Evolutionary conservation across 1,140 invertebrate genomes (phyloP).

Genomic region (Drosophila bocqueti): DNA sequence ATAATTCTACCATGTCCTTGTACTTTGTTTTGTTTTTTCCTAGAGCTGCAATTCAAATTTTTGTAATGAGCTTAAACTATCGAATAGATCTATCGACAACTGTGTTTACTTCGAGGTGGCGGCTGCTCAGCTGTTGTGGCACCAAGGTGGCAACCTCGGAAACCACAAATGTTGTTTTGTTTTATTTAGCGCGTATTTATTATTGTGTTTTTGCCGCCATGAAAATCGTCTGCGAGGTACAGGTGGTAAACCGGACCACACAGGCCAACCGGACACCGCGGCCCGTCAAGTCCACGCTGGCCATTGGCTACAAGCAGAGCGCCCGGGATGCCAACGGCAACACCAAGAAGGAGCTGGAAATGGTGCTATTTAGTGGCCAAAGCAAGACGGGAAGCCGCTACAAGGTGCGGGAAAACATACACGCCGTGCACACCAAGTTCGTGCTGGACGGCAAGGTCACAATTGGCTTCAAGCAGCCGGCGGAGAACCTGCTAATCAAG

Average conservation of each 20-base stretch:
- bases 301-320: constrained; percentile 87
- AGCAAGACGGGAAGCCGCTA: constrained; percentile 90
- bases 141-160: constrained; percentile 10
- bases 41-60: not conserved
- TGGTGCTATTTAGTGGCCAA: constrained; percentile 88
- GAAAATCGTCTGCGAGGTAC: constrained; percentile 89
- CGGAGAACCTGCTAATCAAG: constrained; percentile 89
- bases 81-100: not conserved
- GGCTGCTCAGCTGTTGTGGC: constrained; percentile 3
- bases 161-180: constrained; percentile 82
- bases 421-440: constrained; percentile 89
- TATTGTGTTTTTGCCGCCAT: constrained; percentile 81
- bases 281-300: constrained; percentile 87
- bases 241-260: constrained; percentile 87
- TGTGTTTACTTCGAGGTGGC: not conserved
- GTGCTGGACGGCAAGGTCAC: constrained; percentile 91
- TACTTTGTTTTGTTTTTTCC: not conserved
- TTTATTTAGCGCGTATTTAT: constrained; percentile 38
- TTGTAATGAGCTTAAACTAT: not conserved
- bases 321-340: constrained; percentile 66
- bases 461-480: constrained; percentile 89
- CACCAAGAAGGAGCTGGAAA: constrained; percentile 86
- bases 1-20: not conserved
- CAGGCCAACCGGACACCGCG: constrained; percentile 85
- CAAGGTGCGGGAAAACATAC: constrained; percentile 88